Evolutionary conservation across 1,140 invertebrate species (phyloP).

Genomic region (Orius laevigatus): DNA sequence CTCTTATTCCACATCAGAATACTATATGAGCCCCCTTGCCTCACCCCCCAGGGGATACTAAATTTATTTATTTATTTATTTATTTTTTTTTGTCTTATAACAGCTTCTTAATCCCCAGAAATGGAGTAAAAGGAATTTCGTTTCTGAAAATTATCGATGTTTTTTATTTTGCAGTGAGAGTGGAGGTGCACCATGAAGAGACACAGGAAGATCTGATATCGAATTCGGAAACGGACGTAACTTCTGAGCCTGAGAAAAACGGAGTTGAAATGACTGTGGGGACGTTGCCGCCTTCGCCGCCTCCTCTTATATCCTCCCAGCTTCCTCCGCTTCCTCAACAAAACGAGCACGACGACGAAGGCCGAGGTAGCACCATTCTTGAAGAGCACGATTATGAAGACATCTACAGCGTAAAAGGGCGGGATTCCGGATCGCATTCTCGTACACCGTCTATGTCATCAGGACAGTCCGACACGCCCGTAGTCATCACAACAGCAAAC

Average conservation of each 20-base stretch:
- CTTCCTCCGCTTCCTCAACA: not conserved
- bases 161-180: slow-evolving; percentile 34
- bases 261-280: slow-evolving; percentile 24
- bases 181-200: slow-evolving; percentile 38
- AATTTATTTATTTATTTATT: too few relatives aligned
- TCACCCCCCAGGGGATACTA: too few relatives aligned
- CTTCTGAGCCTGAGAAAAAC: slow-evolving; percentile 28
- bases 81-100: too few relatives aligned
- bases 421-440: slow-evolving; percentile 50
- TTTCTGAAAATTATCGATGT: slow-evolving; percentile 5
- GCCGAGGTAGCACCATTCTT: slow-evolving; percentile 17
- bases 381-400: slow-evolving; percentile 58
- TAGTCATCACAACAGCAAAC: slow-evolving; percentile 31
- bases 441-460: slow-evolving; percentile 31
- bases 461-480: slow-evolving; percentile 21
- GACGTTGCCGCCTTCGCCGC: slow-evolving; percentile 22
- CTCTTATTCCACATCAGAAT: too few relatives aligned
- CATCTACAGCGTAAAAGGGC: slow-evolving; percentile 42
- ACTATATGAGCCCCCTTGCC: too few relatives aligned
- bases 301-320: not conserved
- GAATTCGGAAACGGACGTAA: slow-evolving; percentile 1
- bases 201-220: slow-evolving; percentile 41
- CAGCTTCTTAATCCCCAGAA: too few relatives aligned
- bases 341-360: not conserved
- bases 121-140: not conserved